Evolutionary conservation across 2,888 invertebrate species (phyloP).

Genomic region (Amaurobius ferox): DNA sequence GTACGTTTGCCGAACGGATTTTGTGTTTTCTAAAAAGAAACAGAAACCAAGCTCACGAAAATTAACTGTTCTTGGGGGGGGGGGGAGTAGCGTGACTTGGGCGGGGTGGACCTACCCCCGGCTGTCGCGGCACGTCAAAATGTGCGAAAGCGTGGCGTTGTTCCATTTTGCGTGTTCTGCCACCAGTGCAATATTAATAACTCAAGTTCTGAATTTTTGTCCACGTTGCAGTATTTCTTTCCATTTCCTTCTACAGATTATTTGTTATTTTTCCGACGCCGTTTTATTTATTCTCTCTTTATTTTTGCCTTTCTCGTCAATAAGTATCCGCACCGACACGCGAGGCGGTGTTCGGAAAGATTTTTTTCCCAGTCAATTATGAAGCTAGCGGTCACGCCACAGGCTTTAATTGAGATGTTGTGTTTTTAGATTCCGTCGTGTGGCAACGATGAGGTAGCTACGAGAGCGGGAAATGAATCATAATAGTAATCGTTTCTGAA

Average conservation of each 20-base stretch:
- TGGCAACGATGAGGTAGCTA: conserved; percentile 3
- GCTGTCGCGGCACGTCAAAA: background rate
- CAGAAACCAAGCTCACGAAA: background rate
- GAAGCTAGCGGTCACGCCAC: background rate
- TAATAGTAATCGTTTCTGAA: background rate
- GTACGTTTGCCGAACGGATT: background rate
- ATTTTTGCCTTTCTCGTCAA: background rate
- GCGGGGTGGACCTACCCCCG: background rate
- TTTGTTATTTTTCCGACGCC: conserved; percentile 1
- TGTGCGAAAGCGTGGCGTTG: background rate
- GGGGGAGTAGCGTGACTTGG: background rate
- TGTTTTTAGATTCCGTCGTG: conserved; percentile 7
- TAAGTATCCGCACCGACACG: background rate
- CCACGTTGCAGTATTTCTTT: background rate
- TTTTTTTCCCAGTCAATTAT: conserved; percentile 15
- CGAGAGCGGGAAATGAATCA: conserved; percentile 1
- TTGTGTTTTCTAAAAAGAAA: background rate
- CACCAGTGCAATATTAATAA: background rate
- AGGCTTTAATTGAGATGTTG: conserved; percentile 5
- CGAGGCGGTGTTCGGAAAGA: background rate
- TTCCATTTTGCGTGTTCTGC: background rate
- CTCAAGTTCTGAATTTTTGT: background rate
- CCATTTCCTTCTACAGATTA: background rate
- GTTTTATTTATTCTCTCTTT: conserved; percentile 5
- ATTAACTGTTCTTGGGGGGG: background rate